These are phyloP conservation scores for Rhodinocichla rosea DNA, from an alignment of 2,113 vertebrate species.

Conservation along the genomic window DNA sequence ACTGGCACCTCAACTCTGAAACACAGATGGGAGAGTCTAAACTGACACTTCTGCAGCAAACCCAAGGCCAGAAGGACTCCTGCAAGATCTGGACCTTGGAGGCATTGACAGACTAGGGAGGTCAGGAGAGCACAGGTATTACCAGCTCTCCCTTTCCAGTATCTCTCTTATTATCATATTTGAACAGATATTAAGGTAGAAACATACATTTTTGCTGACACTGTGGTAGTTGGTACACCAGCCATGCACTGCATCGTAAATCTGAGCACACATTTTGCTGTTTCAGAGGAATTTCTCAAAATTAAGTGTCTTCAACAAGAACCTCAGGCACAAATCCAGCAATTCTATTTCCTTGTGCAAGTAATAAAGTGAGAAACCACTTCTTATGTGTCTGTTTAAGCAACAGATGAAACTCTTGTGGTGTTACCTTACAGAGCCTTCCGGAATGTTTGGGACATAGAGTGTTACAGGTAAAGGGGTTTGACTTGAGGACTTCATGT, in stretches of 20 bases:
- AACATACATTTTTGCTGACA: background rate
- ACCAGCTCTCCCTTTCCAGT: background rate
- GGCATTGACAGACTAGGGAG: background rate
- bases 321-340: background rate
- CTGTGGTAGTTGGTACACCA: background rate
- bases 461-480: conserved; percentile 85
- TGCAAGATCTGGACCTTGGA: background rate
- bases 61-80: background rate
- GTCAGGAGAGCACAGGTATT: background rate
- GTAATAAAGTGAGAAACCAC: background rate
- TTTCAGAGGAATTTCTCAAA: background rate
- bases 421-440: conserved; percentile 92
- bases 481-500: conserved; percentile 82
- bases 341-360: background rate
- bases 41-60: background rate
- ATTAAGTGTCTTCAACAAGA: background rate
- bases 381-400: background rate
- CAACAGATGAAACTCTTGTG: background rate
- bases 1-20: background rate
- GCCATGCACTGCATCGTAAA: background rate
- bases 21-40: rapidly evolving
- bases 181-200: background rate
- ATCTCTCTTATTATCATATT: background rate
- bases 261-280: background rate
- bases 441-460: conserved; percentile 90